These are phyloP conservation scores for Lutraria rhynchaena DNA, from an alignment of 1,140 invertebrate species.

Conservation along the genomic window DNA sequence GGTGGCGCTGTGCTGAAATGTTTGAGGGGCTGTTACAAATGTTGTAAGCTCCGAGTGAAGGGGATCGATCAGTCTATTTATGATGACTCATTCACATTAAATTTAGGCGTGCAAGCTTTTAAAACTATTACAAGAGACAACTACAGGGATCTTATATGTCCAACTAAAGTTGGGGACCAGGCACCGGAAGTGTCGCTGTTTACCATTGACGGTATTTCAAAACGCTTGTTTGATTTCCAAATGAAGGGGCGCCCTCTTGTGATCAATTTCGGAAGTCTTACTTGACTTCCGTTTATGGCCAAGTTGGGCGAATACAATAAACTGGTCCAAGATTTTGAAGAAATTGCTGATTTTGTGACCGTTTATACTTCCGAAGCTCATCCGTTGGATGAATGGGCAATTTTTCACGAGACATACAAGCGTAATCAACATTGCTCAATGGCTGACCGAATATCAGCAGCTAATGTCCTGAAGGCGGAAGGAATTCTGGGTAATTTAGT, in stretches of 20 bases:
- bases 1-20: neutral
- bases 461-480: constrained; percentile 37
- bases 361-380: constrained; percentile 50
- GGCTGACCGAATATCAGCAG: constrained; percentile 58
- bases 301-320: constrained; percentile 34
- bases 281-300: constrained; percentile 48
- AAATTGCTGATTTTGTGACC: constrained; percentile 46
- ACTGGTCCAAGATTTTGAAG: constrained; percentile 13
- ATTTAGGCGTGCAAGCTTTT: constrained; percentile 16
- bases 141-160: constrained; percentile 3
- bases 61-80: constrained; percentile 30
- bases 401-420: constrained; percentile 28
- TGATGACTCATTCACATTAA: constrained; percentile 32
- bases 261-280: constrained; percentile 45
- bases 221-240: constrained; percentile 10
- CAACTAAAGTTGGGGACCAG: neutral
- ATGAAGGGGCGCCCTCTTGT: constrained; percentile 32
- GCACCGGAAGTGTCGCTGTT: constrained; percentile 27
- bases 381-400: constrained; percentile 43
- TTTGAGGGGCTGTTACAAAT: constrained; percentile 10
- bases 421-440: constrained; percentile 46
- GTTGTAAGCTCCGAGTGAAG: neutral
- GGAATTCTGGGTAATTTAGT: constrained; percentile 45
- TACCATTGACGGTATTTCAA: neutral
- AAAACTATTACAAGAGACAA: constrained; percentile 28